A percentile compares a stretch with the other conserved stretches of the same genome.
phyloP scores from a whole-genome alignment of 35 echinoderm and acorn worm species.

The Acanthaster planci region DNA sequence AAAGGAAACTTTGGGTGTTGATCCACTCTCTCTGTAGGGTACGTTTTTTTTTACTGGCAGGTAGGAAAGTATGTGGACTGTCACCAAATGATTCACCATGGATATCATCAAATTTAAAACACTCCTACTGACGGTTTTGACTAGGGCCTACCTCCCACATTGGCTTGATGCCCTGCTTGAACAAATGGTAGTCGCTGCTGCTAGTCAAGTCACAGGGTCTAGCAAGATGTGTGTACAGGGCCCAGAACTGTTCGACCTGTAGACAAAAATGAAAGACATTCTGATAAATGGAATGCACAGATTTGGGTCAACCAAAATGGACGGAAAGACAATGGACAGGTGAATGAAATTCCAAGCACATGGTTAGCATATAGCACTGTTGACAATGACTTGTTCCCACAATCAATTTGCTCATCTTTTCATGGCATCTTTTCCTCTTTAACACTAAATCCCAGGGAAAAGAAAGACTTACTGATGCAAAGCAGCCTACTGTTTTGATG shows the following conservation, averaged over 20 bases:
- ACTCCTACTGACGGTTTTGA: neutral
- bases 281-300: no score
- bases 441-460: neutral
- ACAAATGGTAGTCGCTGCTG: conserved; percentile 96
- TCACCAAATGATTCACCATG: neutral
- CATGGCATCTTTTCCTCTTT: neutral
- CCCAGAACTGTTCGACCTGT: conserved; percentile 98
- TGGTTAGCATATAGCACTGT: no score
- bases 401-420: neutral
- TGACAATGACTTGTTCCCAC: no score
- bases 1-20: no score
- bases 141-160: conserved; percentile 99
- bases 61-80: no score
- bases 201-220: conserved; percentile 95
- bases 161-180: conserved; percentile 97
- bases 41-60: no score
- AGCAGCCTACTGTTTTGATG: conserved; percentile 89
- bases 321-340: no score
- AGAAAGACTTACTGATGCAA: conserved; percentile 87
- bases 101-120: neutral
- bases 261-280: conserved; percentile 7
- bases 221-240: conserved; percentile 87
- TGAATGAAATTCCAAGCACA: no score
- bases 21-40: no score
- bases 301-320: no score